A percentile compares a stretch with the other conserved stretches of the same genome.
These are phyloP conservation scores for Theocolax elegans DNA, from an alignment of 1,140 invertebrate species.

Conservation along the genomic window DNA sequence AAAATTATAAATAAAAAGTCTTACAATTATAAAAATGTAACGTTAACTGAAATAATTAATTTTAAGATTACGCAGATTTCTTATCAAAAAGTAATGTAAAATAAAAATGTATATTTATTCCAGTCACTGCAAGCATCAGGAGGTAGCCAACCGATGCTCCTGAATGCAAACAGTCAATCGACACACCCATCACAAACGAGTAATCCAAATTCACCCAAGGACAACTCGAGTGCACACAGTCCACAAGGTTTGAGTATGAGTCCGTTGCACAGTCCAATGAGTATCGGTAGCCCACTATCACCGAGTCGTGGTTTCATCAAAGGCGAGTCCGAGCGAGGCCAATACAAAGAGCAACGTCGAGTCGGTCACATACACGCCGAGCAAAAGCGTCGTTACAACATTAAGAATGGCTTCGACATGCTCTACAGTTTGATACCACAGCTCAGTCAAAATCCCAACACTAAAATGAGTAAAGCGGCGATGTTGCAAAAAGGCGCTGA, in stretches of 20 bases:
- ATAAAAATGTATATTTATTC: too few relatives aligned
- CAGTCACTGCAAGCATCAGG: conserved; percentile 45
- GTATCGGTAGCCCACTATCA: conserved; percentile 61
- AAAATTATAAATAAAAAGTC: too few relatives aligned
- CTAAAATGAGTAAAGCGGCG: conserved; percentile 94
- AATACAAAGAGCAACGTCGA: conserved; percentile 76
- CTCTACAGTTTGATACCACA: conserved; percentile 94
- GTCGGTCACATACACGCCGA: conserved; percentile 96
- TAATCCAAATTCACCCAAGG: conserved; percentile 61
- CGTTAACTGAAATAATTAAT: too few relatives aligned
- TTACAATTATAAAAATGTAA: too few relatives aligned
- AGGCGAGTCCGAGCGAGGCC: conserved; percentile 60
- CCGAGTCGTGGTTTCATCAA: conserved; percentile 58
- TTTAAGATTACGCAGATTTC: too few relatives aligned
- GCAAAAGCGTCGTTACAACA: conserved; percentile 96
- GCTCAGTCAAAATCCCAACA: conserved; percentile 88
- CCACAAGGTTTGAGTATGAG: conserved; percentile 63
- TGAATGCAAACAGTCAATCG: conserved; percentile 53
- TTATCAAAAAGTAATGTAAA: too few relatives aligned
- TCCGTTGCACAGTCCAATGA: conserved; percentile 66
- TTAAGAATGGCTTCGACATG: conserved; percentile 97
- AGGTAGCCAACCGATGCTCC: conserved; percentile 50
- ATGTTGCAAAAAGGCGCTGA: conserved; percentile 97
- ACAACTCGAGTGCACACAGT: conserved; percentile 56
- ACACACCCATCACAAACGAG: conserved; percentile 54